phyloP scores from a whole-genome alignment of 2,797 vertebrate genomes.

The Mareca strepera region DNA sequence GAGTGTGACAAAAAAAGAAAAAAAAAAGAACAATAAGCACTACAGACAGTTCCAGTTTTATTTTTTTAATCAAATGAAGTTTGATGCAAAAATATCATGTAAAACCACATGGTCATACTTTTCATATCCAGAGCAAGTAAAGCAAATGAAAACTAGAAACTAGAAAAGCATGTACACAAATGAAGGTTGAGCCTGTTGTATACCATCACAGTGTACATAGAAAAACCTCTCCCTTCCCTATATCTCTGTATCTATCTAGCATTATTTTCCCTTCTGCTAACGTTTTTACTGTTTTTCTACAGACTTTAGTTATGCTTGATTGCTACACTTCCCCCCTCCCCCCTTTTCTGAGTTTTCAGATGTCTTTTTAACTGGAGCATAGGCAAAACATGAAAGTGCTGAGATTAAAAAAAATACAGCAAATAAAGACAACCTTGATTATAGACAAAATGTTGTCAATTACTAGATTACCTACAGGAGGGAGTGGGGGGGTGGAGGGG shows the following conservation, averaged over 20 bases:
- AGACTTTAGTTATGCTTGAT: not conserved
- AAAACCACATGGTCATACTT: not conserved
- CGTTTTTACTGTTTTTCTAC: not conserved
- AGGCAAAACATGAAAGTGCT: not conserved
- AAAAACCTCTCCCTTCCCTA: not conserved
- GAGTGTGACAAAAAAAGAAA: not conserved
- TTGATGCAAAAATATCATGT: slow-evolving; percentile 23
- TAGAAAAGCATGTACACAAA: not conserved
- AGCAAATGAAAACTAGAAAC: not conserved
- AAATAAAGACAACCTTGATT: not conserved
- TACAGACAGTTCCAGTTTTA: not conserved
- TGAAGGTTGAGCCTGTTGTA: not conserved
- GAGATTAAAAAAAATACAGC: not conserved
- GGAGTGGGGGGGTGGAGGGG: too few relatives aligned
- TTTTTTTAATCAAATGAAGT: slow-evolving; percentile 46
- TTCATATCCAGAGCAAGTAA: not conserved
- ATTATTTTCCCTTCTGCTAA: not conserved
- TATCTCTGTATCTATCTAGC: not conserved
- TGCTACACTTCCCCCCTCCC: not conserved
- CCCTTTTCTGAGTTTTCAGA: not conserved
- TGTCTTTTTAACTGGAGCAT: not conserved
- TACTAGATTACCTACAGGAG: not conserved
- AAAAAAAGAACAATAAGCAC: not conserved
- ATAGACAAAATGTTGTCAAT: not conserved
- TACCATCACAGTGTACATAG: not conserved